Percentiles rank a stretch among this genome's conserved stretches.
Conservation (phyloP, 1,140 invertebrate genomes). For the Apis florea region DNA sequence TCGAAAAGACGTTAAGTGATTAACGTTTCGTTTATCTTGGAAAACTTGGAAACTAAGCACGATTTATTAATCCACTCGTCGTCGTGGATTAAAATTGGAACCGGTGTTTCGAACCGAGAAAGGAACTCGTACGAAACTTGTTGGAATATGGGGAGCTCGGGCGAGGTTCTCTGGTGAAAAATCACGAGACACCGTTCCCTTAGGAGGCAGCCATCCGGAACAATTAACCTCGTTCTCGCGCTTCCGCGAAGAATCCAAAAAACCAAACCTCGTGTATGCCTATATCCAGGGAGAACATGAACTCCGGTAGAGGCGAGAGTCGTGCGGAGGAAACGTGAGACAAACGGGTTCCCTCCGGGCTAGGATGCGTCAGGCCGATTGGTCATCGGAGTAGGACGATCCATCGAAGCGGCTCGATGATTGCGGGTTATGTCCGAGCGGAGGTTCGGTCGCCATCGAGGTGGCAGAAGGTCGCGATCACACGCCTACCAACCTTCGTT, state of each 20-base stretch:
- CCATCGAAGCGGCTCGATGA: conserved; percentile 47
- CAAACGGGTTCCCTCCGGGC: conserved; percentile 47
- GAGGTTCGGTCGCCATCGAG: conserved; percentile 29
- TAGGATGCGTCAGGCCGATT: conserved; percentile 62
- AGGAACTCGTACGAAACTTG: background rate
- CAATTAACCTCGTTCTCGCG: conserved; percentile 41
- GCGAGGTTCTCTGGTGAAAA: no score
- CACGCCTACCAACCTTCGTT: conserved; percentile 41
- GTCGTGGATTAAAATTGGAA: background rate
- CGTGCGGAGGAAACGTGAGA: conserved; percentile 61
- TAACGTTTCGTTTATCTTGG: background rate
- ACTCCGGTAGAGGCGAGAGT: background rate
- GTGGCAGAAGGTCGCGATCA: conserved; percentile 54
- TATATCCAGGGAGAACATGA: background rate
- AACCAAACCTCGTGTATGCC: background rate
- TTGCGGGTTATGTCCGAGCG: conserved; percentile 36
- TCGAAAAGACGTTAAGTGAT: background rate
- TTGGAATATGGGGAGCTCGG: background rate
- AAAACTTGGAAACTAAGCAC: background rate
- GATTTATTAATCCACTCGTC: background rate
- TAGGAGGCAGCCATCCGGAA: background rate
- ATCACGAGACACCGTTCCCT: no score
- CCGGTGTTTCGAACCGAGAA: background rate
- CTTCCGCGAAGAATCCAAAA: conserved; percentile 17
- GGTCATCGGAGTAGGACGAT: conserved; percentile 66